A percentile compares a stretch with the other conserved stretches of the same genome.
These are phyloP conservation scores for Eurypyga helias DNA, from an alignment of 2,113 vertebrate species.

Conservation along the genomic window DNA sequence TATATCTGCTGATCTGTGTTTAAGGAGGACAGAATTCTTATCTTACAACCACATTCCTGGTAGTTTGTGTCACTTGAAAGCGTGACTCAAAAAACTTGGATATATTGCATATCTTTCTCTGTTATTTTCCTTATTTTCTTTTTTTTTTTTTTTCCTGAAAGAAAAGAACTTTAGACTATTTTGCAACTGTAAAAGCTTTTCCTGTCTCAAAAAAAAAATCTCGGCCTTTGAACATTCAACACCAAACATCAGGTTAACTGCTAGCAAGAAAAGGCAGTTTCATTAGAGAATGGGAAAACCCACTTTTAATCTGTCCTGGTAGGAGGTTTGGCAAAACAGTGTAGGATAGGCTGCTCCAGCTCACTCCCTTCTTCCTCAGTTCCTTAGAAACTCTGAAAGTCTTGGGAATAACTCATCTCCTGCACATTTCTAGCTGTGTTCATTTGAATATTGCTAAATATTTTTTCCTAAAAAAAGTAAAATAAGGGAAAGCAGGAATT, in stretches of 20 bases:
- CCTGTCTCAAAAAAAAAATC: neutral
- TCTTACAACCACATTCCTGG: neutral
- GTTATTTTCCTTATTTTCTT: neutral
- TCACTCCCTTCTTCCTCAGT: neutral
- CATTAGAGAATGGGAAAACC: neutral
- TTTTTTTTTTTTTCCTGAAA: neutral
- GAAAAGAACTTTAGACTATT: neutral
- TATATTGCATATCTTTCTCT: neutral
- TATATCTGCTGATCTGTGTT: accelerated
- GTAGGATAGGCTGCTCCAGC: neutral
- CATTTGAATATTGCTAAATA: neutral
- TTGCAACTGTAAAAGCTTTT: neutral
- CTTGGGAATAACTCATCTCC: neutral
- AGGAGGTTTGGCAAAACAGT: neutral
- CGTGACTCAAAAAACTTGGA: neutral
- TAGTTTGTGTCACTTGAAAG: neutral
- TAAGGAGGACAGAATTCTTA: neutral
- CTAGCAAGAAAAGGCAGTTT: neutral
- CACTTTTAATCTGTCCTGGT: neutral
- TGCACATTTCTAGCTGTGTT: neutral
- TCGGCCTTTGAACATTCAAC: neutral
- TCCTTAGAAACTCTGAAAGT: neutral
- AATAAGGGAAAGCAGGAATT: neutral
- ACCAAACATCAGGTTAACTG: neutral
- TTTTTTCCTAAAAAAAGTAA: neutral